phyloP scores from a whole-genome alignment of 2,888 invertebrate genomes.

The Trichacis sp. region DNA sequence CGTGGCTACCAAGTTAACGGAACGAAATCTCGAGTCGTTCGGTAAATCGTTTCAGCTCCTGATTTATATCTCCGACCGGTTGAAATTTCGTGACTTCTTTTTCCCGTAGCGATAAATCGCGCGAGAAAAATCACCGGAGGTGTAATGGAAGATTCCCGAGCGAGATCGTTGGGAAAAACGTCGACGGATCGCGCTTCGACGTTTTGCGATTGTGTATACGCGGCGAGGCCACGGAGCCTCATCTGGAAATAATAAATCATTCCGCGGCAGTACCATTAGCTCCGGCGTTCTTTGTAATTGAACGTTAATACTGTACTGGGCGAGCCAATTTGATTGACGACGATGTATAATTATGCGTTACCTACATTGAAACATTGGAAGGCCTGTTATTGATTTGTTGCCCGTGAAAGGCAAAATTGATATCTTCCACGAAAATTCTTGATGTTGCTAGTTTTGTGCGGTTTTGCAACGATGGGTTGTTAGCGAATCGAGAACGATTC shows the following conservation, averaged over 20 bases:
- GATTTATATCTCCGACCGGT: conserved; percentile 1
- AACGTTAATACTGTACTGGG: conserved; percentile 7
- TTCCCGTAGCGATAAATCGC: conserved; percentile 7
- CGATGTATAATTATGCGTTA: conserved; percentile 7
- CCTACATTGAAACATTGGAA: conserved; percentile 11
- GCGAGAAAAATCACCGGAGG: not conserved
- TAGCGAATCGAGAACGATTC: too few relatives aligned
- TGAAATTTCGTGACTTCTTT: conserved; percentile 9
- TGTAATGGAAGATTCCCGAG: not conserved
- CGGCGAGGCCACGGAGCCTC: conserved; percentile 5
- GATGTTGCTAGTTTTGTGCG: not conserved
- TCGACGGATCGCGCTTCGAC: not conserved
- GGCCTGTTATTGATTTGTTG: conserved; percentile 9
- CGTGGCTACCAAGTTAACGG: conserved; percentile 39
- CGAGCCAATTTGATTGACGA: conserved; percentile 10
- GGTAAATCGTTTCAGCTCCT: too few relatives aligned
- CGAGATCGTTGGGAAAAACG: not conserved
- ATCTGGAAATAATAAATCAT: conserved; percentile 10
- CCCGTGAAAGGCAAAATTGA: not conserved
- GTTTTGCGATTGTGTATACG: conserved; percentile 6
- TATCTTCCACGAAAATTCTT: conserved; percentile 4
- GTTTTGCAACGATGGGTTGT: too few relatives aligned
- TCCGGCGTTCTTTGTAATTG: conserved; percentile 12
- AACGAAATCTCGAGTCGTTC: conserved; percentile 11
- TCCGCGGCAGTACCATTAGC: conserved; percentile 7